Evolutionary conservation across 2,797 vertebrate species (phyloP).

Genomic region (Hoplostethus mediterraneus): DNA sequence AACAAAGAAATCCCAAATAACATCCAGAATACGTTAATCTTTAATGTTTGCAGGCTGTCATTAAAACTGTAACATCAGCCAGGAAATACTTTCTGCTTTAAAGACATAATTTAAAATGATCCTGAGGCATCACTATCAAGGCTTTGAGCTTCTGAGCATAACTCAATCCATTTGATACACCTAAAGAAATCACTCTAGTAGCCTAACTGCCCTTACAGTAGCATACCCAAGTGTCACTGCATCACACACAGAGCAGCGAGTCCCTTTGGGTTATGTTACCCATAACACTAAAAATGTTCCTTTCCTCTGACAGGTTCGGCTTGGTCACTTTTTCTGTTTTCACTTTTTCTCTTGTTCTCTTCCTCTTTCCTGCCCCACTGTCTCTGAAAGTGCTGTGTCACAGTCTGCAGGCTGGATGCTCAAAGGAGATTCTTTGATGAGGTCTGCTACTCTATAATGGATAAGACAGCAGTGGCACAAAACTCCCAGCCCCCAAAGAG

Average conservation of each 20-base stretch:
- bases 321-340: constrained; percentile 19
- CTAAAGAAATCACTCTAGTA: neutral
- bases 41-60: constrained; percentile 16
- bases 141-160: constrained; percentile 26
- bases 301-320: constrained; percentile 15
- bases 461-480: constrained; percentile 45
- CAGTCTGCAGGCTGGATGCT: constrained; percentile 32
- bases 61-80: constrained; percentile 12
- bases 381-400: constrained; percentile 61
- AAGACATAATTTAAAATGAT: constrained; percentile 37
- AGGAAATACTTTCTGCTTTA: constrained; percentile 31
- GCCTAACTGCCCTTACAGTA: neutral
- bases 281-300: neutral
- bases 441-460: constrained; percentile 66
- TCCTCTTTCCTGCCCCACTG: no score
- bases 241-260: neutral
- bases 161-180: constrained; percentile 34
- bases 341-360: constrained; percentile 4
- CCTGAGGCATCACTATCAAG: neutral
- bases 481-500: constrained; percentile 31
- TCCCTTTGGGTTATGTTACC: constrained; percentile 18
- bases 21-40: neutral
- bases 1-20: constrained; percentile 1
- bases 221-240: neutral
- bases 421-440: constrained; percentile 41